Base-by-base conservation (phyloP, 2,797 vertebrate genomes). In the Xerus rutilus region DNA sequence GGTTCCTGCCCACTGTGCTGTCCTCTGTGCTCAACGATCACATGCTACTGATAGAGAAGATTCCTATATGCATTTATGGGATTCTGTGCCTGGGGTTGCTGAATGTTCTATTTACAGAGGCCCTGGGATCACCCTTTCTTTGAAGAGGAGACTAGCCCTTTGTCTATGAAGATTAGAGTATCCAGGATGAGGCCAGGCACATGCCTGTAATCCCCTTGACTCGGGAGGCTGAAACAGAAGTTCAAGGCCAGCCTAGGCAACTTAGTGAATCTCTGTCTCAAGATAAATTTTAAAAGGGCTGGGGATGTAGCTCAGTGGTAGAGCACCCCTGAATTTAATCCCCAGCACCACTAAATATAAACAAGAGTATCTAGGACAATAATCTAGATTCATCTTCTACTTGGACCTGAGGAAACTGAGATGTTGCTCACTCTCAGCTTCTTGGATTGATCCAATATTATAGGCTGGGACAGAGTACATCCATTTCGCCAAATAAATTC, bases 401-500 rank as follows among this genome's bases (percentile, higher is more conserved):
- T 52, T 92, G n/a, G 72, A 13, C 45, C 23, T 28, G 49, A 79
- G 54, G 73, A 65, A 17, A 88, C 65, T 82, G 17, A 30, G 5
- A 28, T 13, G 0, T 35, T 82, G 59, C 69, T 91, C 30, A 13
- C 8, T 35, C 18, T 92, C 32, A 28, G 52, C 70, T 59, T 59
- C 77, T 81, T 83, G 23, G 57, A 74, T 72, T 70, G 82, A 86
- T 73, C 64, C 20, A 39, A 32, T 49, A 87, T 91, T 95, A 57
- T 43, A 82, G 67, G 23, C 62, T 35, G 15, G 76, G 86, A 83
- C 39, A 70, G 83, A 94, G 32, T 30, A 47, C 77, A 94, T 94
- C 85, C 65, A 67, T 86, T 93, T 91, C 82, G 88, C 72, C 89
- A 45, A 90, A 96, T 82, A 95, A 95, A 92, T 57, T 20, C 47